Evolutionary conservation across 2,797 vertebrate species (phyloP), one percentile per base, ranked within the genome.

Genomic region (Aphelocoma californica): DNA sequence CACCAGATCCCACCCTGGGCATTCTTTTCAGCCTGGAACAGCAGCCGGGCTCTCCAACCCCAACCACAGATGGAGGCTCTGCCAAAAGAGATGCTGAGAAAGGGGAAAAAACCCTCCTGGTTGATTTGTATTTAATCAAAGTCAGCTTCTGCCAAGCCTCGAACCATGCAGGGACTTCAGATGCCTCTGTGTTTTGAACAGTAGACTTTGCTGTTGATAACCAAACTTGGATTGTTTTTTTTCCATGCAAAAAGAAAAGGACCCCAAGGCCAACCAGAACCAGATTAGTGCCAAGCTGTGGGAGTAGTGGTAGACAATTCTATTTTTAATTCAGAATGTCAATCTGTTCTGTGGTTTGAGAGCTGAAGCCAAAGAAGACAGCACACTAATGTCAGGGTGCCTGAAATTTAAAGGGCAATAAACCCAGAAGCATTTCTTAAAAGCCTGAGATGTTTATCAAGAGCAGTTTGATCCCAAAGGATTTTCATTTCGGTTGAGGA

Each of bases 41-140:
- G 79, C 87, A 74, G 71, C 66, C 6, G 29, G 79, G 54, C 95
- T 95, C 74, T 88, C 80, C 89, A 72, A 7, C 42, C 51, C 78
- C 94, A 88, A 97, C 96, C 91, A 80, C 51, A 92, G 74, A 74
- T 47, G 61, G 40, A 61, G 70, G 18, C 38, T 81, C n/a, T 90
- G 93, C 93, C 97, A 95, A 72, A 81, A 72, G 71, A 85, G 53
- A 86, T 97, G 97, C 85, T 94, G 95, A 95, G 81, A 83, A 83
- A 95, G 80, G 79, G 91, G 58, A 90, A 96, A 96, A 96, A 48
- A 65, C 23, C 6, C 89, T 97, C 88, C 67, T 90, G n/a, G 51
- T 44, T 92, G 84, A 92, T 92, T 89, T 83, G 82, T 62, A 34
- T 94, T 95, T 95, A 94, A 94, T 88, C 95, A 87, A 89, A 81